Percentiles rank a stretch among this genome's conserved stretches.
Conservation (phyloP, 2,113 vertebrate genomes). For the Hydropotes inermis region DNA sequence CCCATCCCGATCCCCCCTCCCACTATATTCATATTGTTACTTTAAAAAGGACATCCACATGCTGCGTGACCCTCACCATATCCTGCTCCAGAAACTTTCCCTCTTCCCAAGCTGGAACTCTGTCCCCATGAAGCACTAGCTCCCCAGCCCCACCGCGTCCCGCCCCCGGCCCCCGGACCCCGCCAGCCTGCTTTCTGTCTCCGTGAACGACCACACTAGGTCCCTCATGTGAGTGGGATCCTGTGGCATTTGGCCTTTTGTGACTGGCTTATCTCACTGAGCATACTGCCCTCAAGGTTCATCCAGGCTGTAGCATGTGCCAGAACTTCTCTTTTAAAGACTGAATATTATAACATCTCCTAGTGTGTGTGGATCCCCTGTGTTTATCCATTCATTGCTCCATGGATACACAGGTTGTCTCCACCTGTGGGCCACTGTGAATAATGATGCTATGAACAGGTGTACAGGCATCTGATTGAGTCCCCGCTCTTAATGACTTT, state of each 20-base stretch:
- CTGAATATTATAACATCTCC: neutral
- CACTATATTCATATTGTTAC: no score
- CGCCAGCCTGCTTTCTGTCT: neutral
- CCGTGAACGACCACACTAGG: neutral
- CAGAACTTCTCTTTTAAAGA: neutral
- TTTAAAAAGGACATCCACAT: neutral
- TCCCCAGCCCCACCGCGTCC: neutral
- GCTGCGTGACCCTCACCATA: neutral
- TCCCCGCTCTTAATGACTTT: neutral
- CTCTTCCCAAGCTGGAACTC: no score
- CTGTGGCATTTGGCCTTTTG: neutral
- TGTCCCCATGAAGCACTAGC: no score
- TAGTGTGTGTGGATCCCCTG: neutral
- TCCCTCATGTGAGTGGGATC: neutral
- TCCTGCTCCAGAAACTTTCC: neutral
- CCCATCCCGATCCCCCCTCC: no score
- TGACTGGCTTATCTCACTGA: neutral
- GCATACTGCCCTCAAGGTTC: neutral
- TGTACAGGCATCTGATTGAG: neutral
- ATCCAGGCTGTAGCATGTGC: neutral
- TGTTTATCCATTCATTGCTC: neutral
- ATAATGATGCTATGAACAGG: neutral
- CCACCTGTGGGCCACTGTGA: neutral
- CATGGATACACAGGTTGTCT: neutral
- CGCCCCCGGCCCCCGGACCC: fast-evolving